Percentiles rank a stretch among this genome's conserved stretches.
Conservation (phyloP, 2,888 invertebrate genomes). For the Phania funesta region DNA sequence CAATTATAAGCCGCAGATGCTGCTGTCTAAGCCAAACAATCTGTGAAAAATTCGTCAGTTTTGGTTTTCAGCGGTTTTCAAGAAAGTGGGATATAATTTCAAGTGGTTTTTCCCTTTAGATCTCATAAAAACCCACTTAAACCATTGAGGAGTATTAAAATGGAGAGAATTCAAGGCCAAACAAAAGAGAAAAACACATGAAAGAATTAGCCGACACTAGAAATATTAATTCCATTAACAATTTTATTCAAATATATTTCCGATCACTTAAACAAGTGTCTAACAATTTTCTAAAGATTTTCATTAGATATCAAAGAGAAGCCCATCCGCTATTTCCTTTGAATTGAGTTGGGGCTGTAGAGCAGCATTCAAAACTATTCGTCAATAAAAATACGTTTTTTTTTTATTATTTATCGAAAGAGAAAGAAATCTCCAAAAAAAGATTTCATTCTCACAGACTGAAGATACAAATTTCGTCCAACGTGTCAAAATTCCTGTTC, state of each 20-base stretch:
- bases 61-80: background rate
- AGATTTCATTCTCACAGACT: background rate
- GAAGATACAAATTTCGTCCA: background rate
- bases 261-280: background rate
- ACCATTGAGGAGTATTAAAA: background rate
- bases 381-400: background rate
- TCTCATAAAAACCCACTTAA: background rate
- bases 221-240: background rate
- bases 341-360: background rate
- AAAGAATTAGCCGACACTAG: constrained; percentile 23
- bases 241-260: background rate
- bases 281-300: no score
- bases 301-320: no score
- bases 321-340: no score
- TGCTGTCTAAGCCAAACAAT: no score
- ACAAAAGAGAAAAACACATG: background rate
- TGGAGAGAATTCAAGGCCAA: background rate
- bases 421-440: no score
- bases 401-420: no score
- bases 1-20: no score
- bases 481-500: no score
- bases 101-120: background rate
- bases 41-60: no score
- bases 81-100: background rate
- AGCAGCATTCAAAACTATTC: background rate